phyloP scores from a whole-genome alignment of 2,113 vertebrate genomes.

The Nerophis lumbriciformis region DNA sequence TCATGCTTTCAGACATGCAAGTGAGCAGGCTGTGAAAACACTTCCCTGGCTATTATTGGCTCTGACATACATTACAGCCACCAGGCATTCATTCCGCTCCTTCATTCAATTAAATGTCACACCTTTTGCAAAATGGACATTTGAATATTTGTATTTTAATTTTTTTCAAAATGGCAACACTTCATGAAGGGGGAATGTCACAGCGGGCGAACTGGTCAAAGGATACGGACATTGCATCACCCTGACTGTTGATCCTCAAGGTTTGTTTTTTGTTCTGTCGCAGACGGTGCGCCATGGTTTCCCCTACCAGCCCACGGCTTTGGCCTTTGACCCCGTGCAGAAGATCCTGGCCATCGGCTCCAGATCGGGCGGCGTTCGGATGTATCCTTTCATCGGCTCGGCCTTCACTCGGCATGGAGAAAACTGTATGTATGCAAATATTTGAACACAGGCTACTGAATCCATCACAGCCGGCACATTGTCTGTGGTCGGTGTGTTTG shows the following conservation, averaged over 20 bases:
- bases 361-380: constrained; percentile 88
- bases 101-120: constrained; percentile 6
- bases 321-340: constrained; percentile 97
- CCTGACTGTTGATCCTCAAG: neutral
- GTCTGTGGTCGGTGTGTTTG: neutral
- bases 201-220: neutral
- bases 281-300: constrained; percentile 98
- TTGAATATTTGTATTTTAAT: too few species aligned
- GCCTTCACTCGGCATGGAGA: neutral
- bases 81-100: neutral
- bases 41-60: constrained; percentile 4
- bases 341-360: constrained; percentile 94
- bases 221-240: neutral
- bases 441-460: neutral
- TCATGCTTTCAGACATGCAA: constrained; percentile 2
- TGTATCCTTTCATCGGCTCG: constrained; percentile 86
- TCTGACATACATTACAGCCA: neutral
- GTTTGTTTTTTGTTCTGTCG: constrained; percentile 48
- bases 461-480: neutral
- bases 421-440: neutral
- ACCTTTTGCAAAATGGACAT: constrained; percentile 4
- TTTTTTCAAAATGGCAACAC: neutral
- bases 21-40: neutral
- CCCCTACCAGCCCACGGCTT: constrained; percentile 89
- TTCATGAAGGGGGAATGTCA: neutral